Percentiles rank a stretch among this genome's conserved stretches.
These are phyloP conservation scores for Drosophila emarginata DNA, from an alignment of 2,888 invertebrate species.

Conservation along the genomic window DNA sequence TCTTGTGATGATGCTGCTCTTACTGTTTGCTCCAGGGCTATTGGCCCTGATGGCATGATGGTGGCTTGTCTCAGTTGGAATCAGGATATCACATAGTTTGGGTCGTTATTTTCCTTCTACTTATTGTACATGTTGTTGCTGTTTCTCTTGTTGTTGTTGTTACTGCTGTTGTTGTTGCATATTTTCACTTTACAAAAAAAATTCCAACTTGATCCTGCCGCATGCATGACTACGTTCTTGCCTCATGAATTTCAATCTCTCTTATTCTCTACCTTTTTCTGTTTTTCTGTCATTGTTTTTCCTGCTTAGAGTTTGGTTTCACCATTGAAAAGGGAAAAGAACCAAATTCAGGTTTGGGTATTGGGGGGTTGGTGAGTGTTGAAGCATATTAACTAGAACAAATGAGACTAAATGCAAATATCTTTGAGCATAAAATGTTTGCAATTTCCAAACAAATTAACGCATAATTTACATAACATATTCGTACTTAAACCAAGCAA, in stretches of 20 bases:
- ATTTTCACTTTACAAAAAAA: constrained; percentile 60
- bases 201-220: constrained; percentile 49
- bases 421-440: constrained; percentile 24
- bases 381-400: constrained; percentile 4
- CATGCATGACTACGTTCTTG: constrained; percentile 61
- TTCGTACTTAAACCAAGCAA: constrained; percentile 21
- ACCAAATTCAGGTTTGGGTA: background rate
- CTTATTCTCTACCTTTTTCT: background rate
- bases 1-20: background rate
- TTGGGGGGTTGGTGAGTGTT: background rate
- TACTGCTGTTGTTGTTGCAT: constrained; percentile 44
- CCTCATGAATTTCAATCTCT: constrained; percentile 72
- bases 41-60: constrained; percentile 45
- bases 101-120: constrained; percentile 37
- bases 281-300: background rate
- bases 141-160: constrained; percentile 33
- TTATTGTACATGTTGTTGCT: constrained; percentile 34
- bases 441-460: constrained; percentile 48
- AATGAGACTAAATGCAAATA: constrained; percentile 6
- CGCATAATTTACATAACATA: constrained; percentile 35
- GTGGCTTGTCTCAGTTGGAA: constrained; percentile 5
- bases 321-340: background rate
- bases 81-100: constrained; percentile 31
- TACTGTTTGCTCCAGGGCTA: constrained; percentile 45
- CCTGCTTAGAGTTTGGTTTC: background rate